Percentiles rank a stretch among this genome's conserved stretches.
Conservation (phyloP, 2,888 invertebrate species). For the Epinotia brunnichana region DNA sequence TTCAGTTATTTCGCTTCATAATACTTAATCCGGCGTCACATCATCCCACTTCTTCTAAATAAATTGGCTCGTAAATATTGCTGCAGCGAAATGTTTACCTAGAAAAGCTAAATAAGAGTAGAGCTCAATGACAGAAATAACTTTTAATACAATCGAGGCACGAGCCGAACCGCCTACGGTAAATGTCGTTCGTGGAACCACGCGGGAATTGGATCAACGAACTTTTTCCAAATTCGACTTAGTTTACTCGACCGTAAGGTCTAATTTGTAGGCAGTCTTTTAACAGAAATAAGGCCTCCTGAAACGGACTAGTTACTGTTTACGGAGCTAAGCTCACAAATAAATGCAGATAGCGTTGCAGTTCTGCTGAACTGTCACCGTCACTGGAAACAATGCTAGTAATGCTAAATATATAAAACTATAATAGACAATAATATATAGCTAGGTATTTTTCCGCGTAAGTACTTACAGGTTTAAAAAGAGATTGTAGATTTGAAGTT, state of each 20-base stretch:
- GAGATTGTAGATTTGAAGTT: no score
- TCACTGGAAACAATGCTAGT: background rate
- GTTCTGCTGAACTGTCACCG: background rate
- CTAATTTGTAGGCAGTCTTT: background rate
- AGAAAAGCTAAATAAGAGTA: background rate
- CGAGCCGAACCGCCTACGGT: background rate
- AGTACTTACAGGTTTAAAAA: no score
- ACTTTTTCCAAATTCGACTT: background rate
- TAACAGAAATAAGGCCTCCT: background rate
- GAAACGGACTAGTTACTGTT: background rate
- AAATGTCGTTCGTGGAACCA: background rate
- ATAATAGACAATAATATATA: background rate
- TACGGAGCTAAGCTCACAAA: background rate
- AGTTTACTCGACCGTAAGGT: background rate
- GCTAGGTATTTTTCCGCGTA: no score
- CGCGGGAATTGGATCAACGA: background rate
- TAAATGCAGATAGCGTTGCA: background rate
- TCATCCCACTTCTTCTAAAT: background rate
- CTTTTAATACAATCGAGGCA: constrained; percentile 21
- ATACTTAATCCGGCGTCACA: no score
- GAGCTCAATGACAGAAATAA: constrained; percentile 6
- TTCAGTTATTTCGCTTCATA: no score
- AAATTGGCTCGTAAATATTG: background rate
- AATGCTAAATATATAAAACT: background rate
- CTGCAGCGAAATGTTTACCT: background rate